A percentile compares a stretch with the other conserved stretches of the same genome.
These are phyloP conservation scores for Lampris incognitus DNA, from an alignment of 2,113 vertebrate species.

Conservation along the genomic window DNA sequence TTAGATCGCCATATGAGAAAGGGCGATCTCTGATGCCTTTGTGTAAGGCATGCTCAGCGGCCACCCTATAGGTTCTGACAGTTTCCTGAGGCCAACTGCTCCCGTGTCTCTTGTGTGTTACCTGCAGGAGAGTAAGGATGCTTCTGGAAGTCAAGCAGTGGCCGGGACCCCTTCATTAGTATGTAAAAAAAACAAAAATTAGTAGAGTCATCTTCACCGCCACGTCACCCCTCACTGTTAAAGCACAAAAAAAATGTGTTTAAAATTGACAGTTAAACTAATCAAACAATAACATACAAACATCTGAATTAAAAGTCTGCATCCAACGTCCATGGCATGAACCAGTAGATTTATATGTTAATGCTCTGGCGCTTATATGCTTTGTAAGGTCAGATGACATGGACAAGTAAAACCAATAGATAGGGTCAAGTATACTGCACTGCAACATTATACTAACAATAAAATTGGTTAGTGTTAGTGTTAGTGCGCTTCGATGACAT, in stretches of 20 bases:
- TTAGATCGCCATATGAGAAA: conserved; percentile 24
- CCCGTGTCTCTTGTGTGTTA: conserved; percentile 81
- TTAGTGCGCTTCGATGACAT: conserved; percentile 10
- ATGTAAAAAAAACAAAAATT: conserved; percentile 66
- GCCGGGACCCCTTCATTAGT: conserved; percentile 82
- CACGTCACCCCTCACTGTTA: conserved; percentile 58
- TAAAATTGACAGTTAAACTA: conserved; percentile 32
- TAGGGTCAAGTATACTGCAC: conserved; percentile 1
- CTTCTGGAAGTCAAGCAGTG: conserved; percentile 79
- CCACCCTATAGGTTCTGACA: conserved; percentile 26
- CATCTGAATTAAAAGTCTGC: conserved; percentile 32
- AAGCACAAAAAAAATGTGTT: background rate
- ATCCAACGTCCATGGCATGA: conserved; percentile 66
- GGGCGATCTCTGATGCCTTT: conserved; percentile 37
- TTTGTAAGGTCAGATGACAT: conserved; percentile 69
- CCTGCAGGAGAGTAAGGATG: conserved; percentile 84
- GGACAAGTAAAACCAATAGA: conserved; percentile 23
- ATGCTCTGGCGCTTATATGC: conserved; percentile 28
- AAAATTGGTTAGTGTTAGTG: background rate
- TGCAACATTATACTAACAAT: conserved; percentile 8
- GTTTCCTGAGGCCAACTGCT: conserved; percentile 61
- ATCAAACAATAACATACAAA: conserved; percentile 22
- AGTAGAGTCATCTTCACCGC: conserved; percentile 61
- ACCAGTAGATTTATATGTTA: conserved; percentile 45
- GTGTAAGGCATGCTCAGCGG: conserved; percentile 52